Evolutionary conservation across 2,888 invertebrate species (phyloP), one percentile per base, ranked within the genome.

Genomic region (Meiosimyza decipiens): DNA sequence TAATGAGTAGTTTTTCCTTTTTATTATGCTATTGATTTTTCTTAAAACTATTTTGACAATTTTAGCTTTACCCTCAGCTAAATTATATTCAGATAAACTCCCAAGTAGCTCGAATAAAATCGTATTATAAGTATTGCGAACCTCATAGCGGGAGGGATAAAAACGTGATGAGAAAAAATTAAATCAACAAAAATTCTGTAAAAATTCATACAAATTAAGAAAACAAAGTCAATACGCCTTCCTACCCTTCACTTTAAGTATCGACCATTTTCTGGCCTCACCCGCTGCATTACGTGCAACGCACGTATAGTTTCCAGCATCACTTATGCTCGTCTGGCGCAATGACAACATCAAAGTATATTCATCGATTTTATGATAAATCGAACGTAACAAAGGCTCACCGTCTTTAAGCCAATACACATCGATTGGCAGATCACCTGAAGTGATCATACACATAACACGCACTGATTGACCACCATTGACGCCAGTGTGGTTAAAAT

Each of bases 391-490:
- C 74, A 86, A 75, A 3, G 85, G 83, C 73, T 85, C 80, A 71
- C 87, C 88, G 80, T 90, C 88, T 82, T 90, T 89, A 54, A 88
- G 83, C 90, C 90, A 96, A 76, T 89, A 89, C 74, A 96, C 91
- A 79, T 90, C 90, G 77, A 95, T 89, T 66, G 95, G 95, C 79
- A 93, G 89, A 88, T 96, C 95, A 75, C 95, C 94, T 80, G 92
- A 91, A 77, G 91, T 89, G 78, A 92, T 90, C 79, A 92, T 91
- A 87, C 94, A 94, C 83, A 89, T 87, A 63, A 89, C 86, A 76
- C 89, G 87, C 47, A 88, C 87, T 69, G 89, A 88, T 77, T 88
- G 87, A 62, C 89, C 89, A 74, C 89, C 89, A 80, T 88, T 89
- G 55, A 89, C 86, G 71, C 89, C 89, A 75, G 86, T 88, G 63